Evolutionary conservation across 2,113 vertebrate species (phyloP).

Genomic region (Morone chrysops): DNA sequence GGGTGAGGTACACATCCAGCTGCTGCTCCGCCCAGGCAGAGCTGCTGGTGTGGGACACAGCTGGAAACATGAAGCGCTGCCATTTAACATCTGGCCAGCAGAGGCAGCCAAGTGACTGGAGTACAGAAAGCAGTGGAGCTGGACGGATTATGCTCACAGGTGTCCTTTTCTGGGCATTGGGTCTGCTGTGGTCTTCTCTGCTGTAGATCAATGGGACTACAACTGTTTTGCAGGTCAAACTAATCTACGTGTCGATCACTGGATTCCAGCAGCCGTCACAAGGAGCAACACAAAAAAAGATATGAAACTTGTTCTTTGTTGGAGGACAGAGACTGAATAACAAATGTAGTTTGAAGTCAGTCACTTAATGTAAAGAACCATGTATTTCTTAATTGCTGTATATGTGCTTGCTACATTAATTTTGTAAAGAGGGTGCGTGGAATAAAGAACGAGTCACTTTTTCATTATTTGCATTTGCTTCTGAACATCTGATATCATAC

Average conservation of each 20-base stretch:
- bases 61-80: conserved; percentile 78
- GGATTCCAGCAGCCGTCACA: not conserved
- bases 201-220: conserved; percentile 10
- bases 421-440: not conserved
- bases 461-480: not conserved
- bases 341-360: not conserved
- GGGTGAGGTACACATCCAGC: conserved; percentile 77
- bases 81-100: conserved; percentile 72
- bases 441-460: conserved; percentile 6
- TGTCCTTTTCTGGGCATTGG: conserved; percentile 25
- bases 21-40: conserved; percentile 81
- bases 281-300: not conserved
- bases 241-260: not conserved
- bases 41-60: conserved; percentile 76
- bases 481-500: not conserved
- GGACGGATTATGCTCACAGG: not conserved
- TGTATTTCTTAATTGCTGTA: not conserved
- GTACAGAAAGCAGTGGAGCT: conserved; percentile 38
- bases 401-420: not conserved
- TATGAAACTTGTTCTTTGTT: not conserved
- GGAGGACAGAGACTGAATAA: not conserved
- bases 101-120: conserved; percentile 55
- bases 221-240: conserved; percentile 51
- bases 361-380: not conserved
- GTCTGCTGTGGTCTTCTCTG: conserved; percentile 37